Evolutionary conservation across 2,113 vertebrate genomes (phyloP).

Genomic region (Phylloscopus trochilus): DNA sequence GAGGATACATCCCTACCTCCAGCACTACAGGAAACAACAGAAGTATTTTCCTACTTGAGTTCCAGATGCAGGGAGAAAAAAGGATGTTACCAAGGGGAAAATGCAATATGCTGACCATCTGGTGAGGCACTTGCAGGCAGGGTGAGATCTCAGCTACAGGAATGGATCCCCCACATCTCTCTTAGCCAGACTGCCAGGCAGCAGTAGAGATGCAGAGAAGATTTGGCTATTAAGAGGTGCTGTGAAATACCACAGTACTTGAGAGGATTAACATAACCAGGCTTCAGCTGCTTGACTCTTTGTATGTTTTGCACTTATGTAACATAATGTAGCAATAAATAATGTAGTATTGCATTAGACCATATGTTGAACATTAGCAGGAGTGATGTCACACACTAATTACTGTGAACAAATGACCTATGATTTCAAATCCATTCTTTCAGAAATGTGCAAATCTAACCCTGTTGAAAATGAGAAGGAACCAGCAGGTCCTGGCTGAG

Average conservation of each 20-base stretch:
- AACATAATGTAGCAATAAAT: not conserved
- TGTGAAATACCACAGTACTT: not conserved
- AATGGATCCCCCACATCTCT: conserved; percentile 55
- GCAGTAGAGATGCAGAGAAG: conserved; percentile 10
- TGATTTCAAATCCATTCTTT: not conserved
- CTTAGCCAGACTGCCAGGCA: conserved; percentile 30
- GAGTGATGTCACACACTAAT: not conserved
- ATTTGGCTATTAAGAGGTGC: conserved; percentile 38
- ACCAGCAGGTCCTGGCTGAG: not conserved
- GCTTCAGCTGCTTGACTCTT: not conserved
- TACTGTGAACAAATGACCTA: not conserved
- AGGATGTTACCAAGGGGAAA: conserved; percentile 58
- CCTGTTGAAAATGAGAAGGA: not conserved
- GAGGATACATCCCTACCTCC: not conserved
- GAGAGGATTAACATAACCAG: conserved; percentile 23
- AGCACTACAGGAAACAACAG: conserved; percentile 44
- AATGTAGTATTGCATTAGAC: not conserved
- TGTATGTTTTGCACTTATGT: not conserved
- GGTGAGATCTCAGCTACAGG: conserved; percentile 64
- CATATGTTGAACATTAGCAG: not conserved
- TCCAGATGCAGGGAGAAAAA: conserved; percentile 52
- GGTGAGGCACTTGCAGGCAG: conserved; percentile 58
- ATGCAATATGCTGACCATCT: conserved; percentile 66
- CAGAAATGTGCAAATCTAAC: not conserved
- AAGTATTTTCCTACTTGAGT: conserved; percentile 60